Conservation (phyloP, 2,113 vertebrate genomes). For the Geococcyx californianus region DNA sequence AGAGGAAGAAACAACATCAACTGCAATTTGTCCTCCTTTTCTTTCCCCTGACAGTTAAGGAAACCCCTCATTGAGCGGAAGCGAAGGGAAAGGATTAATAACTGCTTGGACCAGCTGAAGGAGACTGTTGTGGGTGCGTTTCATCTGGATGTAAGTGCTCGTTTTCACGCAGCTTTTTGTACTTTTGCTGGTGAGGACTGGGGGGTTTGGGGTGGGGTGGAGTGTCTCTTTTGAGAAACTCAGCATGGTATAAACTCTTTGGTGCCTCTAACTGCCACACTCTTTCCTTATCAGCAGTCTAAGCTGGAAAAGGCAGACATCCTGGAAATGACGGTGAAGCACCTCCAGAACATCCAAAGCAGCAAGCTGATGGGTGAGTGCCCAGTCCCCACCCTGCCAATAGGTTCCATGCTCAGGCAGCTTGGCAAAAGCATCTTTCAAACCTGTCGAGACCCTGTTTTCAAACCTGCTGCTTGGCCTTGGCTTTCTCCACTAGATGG, state of each 20-base stretch:
- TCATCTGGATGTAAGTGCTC: constrained; percentile 86
- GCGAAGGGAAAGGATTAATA: constrained; percentile 88
- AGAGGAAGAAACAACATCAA: neutral
- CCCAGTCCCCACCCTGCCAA: neutral
- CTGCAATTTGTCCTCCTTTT: neutral
- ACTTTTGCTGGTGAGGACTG: neutral
- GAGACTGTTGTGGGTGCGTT: constrained; percentile 86
- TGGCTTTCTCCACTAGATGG: constrained; percentile 51
- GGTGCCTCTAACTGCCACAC: neutral
- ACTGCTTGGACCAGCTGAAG: constrained; percentile 89
- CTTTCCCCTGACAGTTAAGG: constrained; percentile 74
- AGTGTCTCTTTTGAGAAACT: neutral
- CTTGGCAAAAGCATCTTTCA: neutral
- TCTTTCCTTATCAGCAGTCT: constrained; percentile 79
- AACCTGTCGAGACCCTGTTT: fast-evolving
- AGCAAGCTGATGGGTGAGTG: constrained; percentile 80
- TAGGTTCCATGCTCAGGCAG: fast-evolving
- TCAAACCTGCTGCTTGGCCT: neutral
- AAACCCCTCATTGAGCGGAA: constrained; percentile 92
- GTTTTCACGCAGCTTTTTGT: neutral
- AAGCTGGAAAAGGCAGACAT: constrained; percentile 92
- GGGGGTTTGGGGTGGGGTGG: fast-evolving
- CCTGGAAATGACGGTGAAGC: constrained; percentile 92
- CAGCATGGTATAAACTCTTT: neutral
- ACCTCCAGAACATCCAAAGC: constrained; percentile 88